Conservation (phyloP, 1,140 invertebrate genomes). For the Leptopilina clavipes region DNA sequence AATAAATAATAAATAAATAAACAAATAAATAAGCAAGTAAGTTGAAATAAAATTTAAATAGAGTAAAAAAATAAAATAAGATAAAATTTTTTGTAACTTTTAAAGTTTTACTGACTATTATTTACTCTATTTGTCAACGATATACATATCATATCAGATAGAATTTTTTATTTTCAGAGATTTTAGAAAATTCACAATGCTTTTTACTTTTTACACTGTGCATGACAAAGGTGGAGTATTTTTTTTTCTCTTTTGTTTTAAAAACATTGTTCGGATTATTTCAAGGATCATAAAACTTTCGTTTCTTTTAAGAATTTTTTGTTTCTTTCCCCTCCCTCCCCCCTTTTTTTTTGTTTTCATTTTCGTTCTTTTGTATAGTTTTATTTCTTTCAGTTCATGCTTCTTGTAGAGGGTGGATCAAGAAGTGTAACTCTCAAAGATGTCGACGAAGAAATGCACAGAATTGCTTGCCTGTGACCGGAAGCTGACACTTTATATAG, state of each 20-base stretch:
- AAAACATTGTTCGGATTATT: conserved; percentile 16
- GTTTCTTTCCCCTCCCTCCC: too few relatives aligned
- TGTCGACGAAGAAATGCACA: not conserved
- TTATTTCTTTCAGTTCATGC: not conserved
- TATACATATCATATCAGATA: too few relatives aligned
- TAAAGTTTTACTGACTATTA: too few relatives aligned
- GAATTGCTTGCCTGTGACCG: conserved; percentile 20
- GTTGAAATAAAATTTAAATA: too few relatives aligned
- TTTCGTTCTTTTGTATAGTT: conserved; percentile 1
- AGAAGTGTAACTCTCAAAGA: conserved; percentile 17
- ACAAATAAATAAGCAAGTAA: too few relatives aligned
- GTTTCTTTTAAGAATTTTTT: not conserved
- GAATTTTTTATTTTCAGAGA: not conserved
- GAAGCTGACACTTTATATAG: conserved; percentile 10
- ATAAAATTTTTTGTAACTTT: too few relatives aligned
- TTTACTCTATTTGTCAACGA: too few relatives aligned
- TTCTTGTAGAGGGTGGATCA: not conserved
- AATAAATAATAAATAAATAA: too few relatives aligned
- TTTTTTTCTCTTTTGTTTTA: not conserved
- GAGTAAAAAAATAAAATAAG: too few relatives aligned
- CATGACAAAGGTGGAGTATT: not conserved
- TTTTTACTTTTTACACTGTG: not conserved
- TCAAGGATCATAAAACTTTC: conserved; percentile 19
- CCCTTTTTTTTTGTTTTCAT: too few relatives aligned
- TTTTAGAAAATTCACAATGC: conserved; percentile 7